Evolutionary conservation across 2,113 vertebrate genomes (phyloP).

Genomic region (Gallinago media): DNA sequence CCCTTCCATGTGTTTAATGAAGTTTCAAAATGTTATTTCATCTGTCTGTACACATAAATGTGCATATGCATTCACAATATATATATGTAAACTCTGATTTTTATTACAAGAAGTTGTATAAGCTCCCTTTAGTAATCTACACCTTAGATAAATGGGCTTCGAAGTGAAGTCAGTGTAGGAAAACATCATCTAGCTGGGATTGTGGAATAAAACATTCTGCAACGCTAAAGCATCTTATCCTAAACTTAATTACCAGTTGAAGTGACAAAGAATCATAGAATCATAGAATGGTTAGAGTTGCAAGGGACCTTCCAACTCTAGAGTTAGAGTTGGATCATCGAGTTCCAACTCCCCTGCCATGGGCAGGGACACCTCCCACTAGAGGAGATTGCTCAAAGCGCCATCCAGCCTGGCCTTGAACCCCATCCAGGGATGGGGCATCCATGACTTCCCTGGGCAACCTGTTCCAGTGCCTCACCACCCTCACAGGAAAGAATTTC

Average conservation of each 20-base stretch:
- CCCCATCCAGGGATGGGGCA: too few relatives aligned
- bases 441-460: too few relatives aligned
- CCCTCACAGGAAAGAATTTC: too few relatives aligned
- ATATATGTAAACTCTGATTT: background rate
- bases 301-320: too few relatives aligned
- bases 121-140: background rate
- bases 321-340: too few relatives aligned
- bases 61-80: background rate
- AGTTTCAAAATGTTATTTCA: background rate
- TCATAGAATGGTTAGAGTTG: too few relatives aligned
- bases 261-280: background rate
- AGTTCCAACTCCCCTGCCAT: too few relatives aligned
- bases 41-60: background rate
- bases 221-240: background rate
- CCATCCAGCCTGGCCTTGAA: too few relatives aligned
- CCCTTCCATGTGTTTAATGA: background rate
- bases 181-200: background rate
- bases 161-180: background rate
- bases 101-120: background rate
- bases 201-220: background rate
- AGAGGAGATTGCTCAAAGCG: too few relatives aligned
- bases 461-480: too few relatives aligned
- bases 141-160: background rate
- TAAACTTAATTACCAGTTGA: background rate
- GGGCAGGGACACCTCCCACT: too few relatives aligned